These are phyloP conservation scores for Phrynocephalus versicolor DNA, from an alignment of 2,113 vertebrate species.

Conservation along the genomic window DNA sequence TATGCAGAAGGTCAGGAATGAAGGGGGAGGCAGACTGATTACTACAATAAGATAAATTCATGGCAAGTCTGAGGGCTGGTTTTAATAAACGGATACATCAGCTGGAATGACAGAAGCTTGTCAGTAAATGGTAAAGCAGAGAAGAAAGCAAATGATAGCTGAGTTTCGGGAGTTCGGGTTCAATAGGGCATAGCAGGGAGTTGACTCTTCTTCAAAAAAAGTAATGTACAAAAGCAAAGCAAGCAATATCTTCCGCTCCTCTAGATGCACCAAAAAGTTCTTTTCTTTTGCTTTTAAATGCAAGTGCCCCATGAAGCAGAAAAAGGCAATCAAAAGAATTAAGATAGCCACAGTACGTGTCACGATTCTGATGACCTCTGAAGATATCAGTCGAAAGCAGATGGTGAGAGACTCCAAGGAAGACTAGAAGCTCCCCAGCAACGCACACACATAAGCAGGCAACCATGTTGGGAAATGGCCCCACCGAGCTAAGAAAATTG, in stretches of 20 bases:
- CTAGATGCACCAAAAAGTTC: background rate
- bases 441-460: too few species aligned
- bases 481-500: background rate
- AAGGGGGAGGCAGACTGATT: background rate
- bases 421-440: too few species aligned
- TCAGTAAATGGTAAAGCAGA: too few species aligned
- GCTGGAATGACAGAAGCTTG: background rate
- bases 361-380: background rate
- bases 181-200: background rate
- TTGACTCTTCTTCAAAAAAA: background rate
- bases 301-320: background rate
- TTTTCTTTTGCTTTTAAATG: background rate
- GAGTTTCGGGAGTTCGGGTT: background rate
- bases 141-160: background rate
- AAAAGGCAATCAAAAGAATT: background rate
- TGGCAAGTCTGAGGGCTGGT: background rate
- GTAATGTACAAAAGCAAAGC: too few species aligned
- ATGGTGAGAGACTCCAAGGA: background rate
- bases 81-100: background rate
- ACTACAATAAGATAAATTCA: background rate
- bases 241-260: background rate
- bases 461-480: background rate
- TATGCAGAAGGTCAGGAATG: constrained; percentile 8
- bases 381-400: too few species aligned
- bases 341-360: background rate